Evolutionary conservation across 2,888 invertebrate genomes (phyloP).

Genomic region (Philereme transversata): DNA sequence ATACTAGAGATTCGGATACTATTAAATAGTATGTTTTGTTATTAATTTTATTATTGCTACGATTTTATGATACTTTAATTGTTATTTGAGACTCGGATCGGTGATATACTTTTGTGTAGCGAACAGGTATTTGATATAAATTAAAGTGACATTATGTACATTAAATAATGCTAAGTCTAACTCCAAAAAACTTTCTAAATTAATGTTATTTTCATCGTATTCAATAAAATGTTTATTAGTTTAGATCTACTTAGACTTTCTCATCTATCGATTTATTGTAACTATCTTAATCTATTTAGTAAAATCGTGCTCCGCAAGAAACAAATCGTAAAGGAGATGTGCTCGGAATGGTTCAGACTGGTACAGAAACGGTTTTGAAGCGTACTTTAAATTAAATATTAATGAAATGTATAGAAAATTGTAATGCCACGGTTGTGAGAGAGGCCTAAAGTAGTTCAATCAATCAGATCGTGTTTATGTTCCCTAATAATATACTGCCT

Average conservation of each 20-base stretch:
- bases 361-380: conserved; percentile 42
- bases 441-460: conserved; percentile 77
- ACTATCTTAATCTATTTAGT: conserved; percentile 27
- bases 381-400: conserved; percentile 43
- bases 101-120: conserved; percentile 50
- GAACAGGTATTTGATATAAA: conserved; percentile 27
- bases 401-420: conserved; percentile 45
- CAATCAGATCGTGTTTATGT: conserved; percentile 61
- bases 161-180: conserved; percentile 53
- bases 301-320: conserved; percentile 22
- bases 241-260: conserved; percentile 43
- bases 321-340: conserved; percentile 42
- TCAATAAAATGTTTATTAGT: conserved; percentile 38
- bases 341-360: conserved; percentile 44
- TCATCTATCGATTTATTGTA: conserved; percentile 41
- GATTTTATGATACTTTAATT: conserved; percentile 47
- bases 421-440: conserved; percentile 77
- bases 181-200: conserved; percentile 44
- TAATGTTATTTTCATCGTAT: conserved; percentile 36
- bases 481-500: conserved; percentile 70
- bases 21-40: conserved; percentile 53
- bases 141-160: conserved; percentile 48
- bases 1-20: conserved; percentile 49
- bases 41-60: conserved; percentile 56
- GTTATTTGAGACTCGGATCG: conserved; percentile 40